These are phyloP conservation scores for Seriola rivoliana DNA, from an alignment of 2,113 vertebrate genomes.

Conservation along the genomic window DNA sequence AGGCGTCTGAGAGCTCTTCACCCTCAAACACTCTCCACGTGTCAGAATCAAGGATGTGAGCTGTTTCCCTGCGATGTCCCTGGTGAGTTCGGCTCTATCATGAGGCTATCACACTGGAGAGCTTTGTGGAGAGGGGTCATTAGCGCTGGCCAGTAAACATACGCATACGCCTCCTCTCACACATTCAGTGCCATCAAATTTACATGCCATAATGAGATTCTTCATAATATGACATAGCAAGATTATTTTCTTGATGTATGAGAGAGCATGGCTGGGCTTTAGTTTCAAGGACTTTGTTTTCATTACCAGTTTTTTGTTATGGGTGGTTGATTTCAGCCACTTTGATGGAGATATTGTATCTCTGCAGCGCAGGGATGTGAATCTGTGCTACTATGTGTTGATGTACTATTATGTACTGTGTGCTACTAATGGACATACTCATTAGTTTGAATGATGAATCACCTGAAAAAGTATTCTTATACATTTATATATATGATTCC, in stretches of 20 bases:
- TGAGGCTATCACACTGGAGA: conserved; percentile 48
- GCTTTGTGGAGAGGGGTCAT: conserved; percentile 53
- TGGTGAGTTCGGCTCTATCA: conserved; percentile 50
- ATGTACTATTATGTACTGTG: no score
- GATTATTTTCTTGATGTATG: conserved; percentile 56
- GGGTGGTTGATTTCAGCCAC: neutral
- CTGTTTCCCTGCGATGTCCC: conserved; percentile 30
- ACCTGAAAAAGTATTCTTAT: neutral
- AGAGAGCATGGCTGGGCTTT: conserved; percentile 42
- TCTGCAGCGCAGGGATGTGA: neutral
- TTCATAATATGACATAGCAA: conserved; percentile 48
- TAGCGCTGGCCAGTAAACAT: conserved; percentile 57
- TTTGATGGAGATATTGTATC: neutral
- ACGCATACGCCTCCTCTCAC: conserved; percentile 45
- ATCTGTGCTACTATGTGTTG: neutral
- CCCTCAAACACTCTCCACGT: conserved; percentile 24
- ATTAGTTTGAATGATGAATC: neutral
- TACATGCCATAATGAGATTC: conserved; percentile 65
- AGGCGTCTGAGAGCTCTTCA: conserved; percentile 54
- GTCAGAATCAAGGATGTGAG: conserved; percentile 46
- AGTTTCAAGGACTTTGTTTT: conserved; percentile 52
- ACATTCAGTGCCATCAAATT: conserved; percentile 51
- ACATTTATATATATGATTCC: neutral
- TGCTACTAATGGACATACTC: no score
- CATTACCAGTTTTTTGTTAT: neutral